Percentiles rank a stretch among this genome's conserved stretches.
phyloP scores from a whole-genome alignment of 2,797 vertebrate species.

The Tinamus major region DNA sequence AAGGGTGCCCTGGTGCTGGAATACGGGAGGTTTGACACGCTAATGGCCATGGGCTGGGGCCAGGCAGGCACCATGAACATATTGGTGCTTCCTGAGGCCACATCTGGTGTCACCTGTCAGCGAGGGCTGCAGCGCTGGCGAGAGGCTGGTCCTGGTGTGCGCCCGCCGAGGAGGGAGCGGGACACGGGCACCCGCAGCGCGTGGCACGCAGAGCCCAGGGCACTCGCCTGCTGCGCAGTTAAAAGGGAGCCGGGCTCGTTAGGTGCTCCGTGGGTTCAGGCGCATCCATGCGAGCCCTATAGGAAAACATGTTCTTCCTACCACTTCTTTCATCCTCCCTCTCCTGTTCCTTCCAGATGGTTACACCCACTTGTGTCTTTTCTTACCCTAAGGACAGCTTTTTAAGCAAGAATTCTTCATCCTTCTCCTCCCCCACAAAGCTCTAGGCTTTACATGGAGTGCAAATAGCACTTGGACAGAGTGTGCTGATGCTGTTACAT shows the following conservation, averaged over 20 bases:
- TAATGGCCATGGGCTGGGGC: neutral
- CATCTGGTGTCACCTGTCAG: neutral
- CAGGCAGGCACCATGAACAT: neutral
- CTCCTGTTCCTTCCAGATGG: conserved; percentile 71
- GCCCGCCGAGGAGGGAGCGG: neutral
- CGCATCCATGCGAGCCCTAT: conserved; percentile 35
- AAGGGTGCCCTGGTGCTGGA: neutral
- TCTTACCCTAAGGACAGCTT: conserved; percentile 71
- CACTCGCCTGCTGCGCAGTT: neutral
- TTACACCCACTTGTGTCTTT: conserved; percentile 71
- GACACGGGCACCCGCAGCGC: neutral
- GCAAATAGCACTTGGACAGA: neutral
- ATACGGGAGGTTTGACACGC: neutral
- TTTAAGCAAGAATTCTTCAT: conserved; percentile 52
- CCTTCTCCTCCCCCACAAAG: conserved; percentile 14
- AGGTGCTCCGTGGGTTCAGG: conserved; percentile 33
- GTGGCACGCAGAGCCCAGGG: neutral
- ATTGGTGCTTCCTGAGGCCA: neutral
- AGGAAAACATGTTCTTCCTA: conserved; percentile 66
- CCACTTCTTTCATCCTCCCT: conserved; percentile 56
- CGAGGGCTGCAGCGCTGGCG: neutral
- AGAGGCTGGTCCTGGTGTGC: neutral
- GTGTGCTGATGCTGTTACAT: neutral
- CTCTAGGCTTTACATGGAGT: conserved; percentile 1
- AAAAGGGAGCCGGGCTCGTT: conserved; percentile 11